Percentiles rank a stretch among this genome's conserved stretches.
These are phyloP conservation scores for Cephus pulcher DNA, from an alignment of 2,888 invertebrate species.

Conservation along the genomic window DNA sequence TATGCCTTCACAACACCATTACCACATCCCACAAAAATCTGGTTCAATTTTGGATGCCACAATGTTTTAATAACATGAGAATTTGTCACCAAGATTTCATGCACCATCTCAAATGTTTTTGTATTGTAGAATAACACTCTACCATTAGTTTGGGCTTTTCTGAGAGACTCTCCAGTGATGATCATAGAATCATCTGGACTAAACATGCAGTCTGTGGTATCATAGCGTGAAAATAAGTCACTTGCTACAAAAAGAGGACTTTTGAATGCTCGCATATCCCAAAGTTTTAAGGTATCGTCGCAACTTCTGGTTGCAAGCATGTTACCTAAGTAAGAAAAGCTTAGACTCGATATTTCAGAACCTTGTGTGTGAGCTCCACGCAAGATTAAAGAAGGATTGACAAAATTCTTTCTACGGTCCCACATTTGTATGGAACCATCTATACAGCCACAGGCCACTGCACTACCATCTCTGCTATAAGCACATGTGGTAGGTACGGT, in stretches of 20 bases:
- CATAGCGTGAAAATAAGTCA: slow-evolving; percentile 85
- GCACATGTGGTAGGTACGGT: slow-evolving; percentile 86
- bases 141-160: slow-evolving; percentile 74
- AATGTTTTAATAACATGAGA: slow-evolving; percentile 88
- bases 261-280: slow-evolving; percentile 90
- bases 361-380: slow-evolving; percentile 85
- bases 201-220: slow-evolving; percentile 84
- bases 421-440: slow-evolving; percentile 98
- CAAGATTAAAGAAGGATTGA: slow-evolving; percentile 84
- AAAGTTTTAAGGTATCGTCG: slow-evolving; percentile 95
- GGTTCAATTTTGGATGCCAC: slow-evolving; percentile 99
- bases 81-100: slow-evolving; percentile 79
- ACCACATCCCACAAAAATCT: slow-evolving; percentile 92
- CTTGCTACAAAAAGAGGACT: slow-evolving; percentile 77
- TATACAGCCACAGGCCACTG: slow-evolving; percentile 90
- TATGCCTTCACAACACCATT: slow-evolving; percentile 91
- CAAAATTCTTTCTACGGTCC: slow-evolving; percentile 93
- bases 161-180: slow-evolving; percentile 87
- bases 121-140: slow-evolving; percentile 80
- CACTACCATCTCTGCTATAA: slow-evolving; percentile 86
- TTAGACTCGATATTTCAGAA: slow-evolving; percentile 84
- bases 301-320: slow-evolving; percentile 84
- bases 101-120: slow-evolving; percentile 79
- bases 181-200: slow-evolving; percentile 94
- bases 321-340: slow-evolving; percentile 89